Conservation (phyloP, 2,113 vertebrate genomes). For the Chlorocebus sabaeus region DNA sequence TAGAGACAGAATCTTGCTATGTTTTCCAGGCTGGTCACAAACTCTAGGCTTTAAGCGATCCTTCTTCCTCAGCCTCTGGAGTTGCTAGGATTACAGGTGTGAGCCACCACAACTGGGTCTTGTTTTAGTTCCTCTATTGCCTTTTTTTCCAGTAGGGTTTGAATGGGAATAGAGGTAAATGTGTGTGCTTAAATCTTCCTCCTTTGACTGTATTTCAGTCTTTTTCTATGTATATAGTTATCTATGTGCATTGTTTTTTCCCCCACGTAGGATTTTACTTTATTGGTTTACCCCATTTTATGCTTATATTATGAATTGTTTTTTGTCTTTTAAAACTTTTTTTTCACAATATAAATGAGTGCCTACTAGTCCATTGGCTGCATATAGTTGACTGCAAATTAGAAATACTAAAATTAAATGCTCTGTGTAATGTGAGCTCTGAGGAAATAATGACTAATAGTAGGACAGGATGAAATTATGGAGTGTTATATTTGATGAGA, state of each 20-base stretch:
- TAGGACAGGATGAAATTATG: neutral
- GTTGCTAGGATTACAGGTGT: neutral
- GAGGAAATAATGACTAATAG: neutral
- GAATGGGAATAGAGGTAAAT: neutral
- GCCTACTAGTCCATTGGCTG: neutral
- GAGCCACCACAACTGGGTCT: neutral
- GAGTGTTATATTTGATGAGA: neutral
- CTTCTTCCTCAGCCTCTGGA: neutral
- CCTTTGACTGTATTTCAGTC: neutral
- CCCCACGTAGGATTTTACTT: slow-evolving; percentile 11
- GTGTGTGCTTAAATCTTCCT: neutral
- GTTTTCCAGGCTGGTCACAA: neutral
- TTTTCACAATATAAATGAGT: neutral
- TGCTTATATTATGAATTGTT: neutral
- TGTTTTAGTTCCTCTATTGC: neutral
- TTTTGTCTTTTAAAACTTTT: slow-evolving; percentile 24
- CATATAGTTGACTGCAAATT: neutral
- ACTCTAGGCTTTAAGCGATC: neutral
- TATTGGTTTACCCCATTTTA: neutral
- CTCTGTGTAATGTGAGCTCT: neutral
- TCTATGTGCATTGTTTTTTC: neutral
- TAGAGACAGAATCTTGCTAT: neutral
- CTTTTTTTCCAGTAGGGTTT: neutral
- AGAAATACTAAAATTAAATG: slow-evolving; percentile 36
- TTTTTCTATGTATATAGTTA: neutral